Evolutionary conservation across 2,113 vertebrate species (phyloP).

Genomic region (Syngnathus floridae): DNA sequence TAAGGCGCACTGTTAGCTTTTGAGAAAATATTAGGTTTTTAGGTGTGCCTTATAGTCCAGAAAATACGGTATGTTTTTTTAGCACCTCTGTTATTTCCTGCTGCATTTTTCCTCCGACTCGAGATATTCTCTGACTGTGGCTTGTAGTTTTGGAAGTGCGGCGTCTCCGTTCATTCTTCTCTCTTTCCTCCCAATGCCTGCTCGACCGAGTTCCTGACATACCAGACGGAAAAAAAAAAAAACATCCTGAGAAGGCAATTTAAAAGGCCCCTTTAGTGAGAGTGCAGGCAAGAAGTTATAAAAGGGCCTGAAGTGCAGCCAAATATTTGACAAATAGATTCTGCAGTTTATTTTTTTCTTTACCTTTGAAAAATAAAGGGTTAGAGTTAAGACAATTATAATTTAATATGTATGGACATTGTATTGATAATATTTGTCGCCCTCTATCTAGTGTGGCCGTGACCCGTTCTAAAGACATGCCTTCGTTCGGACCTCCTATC

Average conservation of each 20-base stretch:
- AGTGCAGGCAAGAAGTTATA: slow-evolving; percentile 13
- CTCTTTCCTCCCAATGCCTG: slow-evolving; percentile 32
- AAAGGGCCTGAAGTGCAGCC: background rate
- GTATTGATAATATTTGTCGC: background rate
- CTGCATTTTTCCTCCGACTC: slow-evolving; percentile 16
- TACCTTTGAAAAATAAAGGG: background rate
- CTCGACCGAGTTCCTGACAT: slow-evolving; percentile 64
- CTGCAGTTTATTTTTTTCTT: background rate
- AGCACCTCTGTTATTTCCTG: slow-evolving; percentile 6
- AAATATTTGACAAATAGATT: background rate
- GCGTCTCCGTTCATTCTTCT: slow-evolving; percentile 35
- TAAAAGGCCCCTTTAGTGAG: slow-evolving; percentile 49
- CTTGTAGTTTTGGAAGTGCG: slow-evolving; percentile 27
- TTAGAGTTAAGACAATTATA: background rate
- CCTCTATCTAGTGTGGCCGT: slow-evolving; percentile 81
- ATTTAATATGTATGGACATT: no score
- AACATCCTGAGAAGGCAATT: slow-evolving; percentile 60
- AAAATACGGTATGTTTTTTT: no score
- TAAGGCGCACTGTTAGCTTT: no score
- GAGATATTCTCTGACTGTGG: slow-evolving; percentile 15
- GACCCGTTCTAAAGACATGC: slow-evolving; percentile 93
- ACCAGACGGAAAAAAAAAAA: slow-evolving; percentile 74
- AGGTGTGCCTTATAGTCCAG: no score
- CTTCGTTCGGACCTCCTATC: slow-evolving; percentile 92
- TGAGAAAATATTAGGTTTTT: no score